Evolutionary conservation across 2,797 vertebrate genomes (phyloP).

Genomic region (Ambastaia sidthimunki): DNA sequence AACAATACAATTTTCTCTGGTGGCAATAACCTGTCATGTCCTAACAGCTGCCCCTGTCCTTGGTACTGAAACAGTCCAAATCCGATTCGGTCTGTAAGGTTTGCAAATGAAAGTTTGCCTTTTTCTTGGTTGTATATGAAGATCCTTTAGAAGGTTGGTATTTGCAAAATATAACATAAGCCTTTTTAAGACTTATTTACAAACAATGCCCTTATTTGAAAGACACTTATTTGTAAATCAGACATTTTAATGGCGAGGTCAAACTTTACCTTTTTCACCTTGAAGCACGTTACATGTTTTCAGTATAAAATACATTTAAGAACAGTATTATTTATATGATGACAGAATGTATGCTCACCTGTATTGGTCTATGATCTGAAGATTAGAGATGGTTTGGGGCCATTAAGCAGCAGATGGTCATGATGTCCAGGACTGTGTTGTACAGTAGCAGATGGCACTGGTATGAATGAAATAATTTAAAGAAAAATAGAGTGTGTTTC

Average conservation of each 20-base stretch:
- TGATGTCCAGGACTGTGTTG: constrained; percentile 21
- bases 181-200: not conserved
- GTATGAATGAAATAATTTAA: constrained; percentile 54
- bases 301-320: not conserved
- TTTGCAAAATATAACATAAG: not conserved
- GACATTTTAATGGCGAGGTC: not conserved
- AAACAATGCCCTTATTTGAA: no score
- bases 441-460: constrained; percentile 38
- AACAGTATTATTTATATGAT: not conserved
- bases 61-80: constrained; percentile 52
- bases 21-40: constrained; percentile 46
- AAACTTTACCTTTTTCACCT: not conserved
- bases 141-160: not conserved
- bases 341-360: constrained; percentile 31
- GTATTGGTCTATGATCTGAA: constrained; percentile 23
- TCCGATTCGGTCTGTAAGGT: constrained; percentile 37
- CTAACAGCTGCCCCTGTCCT: constrained; percentile 54
- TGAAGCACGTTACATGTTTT: not conserved
- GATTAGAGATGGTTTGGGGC: constrained; percentile 22
- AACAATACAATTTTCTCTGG: constrained; percentile 51
- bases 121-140: not conserved
- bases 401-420: constrained; percentile 59
- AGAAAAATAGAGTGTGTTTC: constrained; percentile 38
- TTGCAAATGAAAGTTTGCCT: constrained; percentile 42
- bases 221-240: not conserved